Conservation (phyloP, 2,113 vertebrate genomes). For the Neolamprologus modestus region DNA sequence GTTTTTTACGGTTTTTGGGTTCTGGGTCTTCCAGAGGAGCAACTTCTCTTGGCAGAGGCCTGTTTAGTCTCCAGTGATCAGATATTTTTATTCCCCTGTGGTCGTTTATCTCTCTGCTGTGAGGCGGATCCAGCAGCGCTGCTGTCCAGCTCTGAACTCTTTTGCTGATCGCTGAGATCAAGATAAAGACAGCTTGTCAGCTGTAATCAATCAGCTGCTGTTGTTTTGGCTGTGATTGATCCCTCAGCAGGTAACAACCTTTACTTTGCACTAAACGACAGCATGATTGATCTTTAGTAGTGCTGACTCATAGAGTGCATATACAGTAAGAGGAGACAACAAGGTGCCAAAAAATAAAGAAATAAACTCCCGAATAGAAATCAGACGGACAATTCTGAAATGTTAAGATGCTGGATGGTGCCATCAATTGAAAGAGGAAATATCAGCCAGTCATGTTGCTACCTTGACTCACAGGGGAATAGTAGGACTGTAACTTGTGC, state of each 20-base stretch:
- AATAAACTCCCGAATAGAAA: not conserved
- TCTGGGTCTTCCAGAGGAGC: not conserved
- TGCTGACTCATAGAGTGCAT: not conserved
- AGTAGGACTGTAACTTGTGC: not conserved
- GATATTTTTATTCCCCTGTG: slow-evolving; percentile 6
- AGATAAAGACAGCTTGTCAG: not conserved
- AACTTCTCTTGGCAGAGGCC: not conserved
- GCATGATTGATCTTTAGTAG: not conserved
- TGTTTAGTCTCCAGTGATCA: not conserved
- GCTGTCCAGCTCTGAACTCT: not conserved
- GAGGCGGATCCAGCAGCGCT: not conserved
- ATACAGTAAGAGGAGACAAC: not conserved
- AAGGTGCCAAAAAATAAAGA: not conserved
- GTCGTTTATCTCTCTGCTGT: not conserved
- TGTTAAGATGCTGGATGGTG: not conserved
- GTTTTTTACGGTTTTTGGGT: accelerated
- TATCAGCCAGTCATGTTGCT: not conserved
- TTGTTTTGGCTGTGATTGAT: not conserved
- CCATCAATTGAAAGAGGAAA: not conserved
- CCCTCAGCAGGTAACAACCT: not conserved
- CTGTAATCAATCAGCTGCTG: not conserved
- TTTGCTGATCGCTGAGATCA: not conserved
- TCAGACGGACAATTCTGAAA: accelerated
- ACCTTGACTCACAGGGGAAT: not conserved
- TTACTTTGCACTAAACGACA: not conserved